Conservation (phyloP, 2,888 invertebrate species). For the Anoncus sp. region DNA sequence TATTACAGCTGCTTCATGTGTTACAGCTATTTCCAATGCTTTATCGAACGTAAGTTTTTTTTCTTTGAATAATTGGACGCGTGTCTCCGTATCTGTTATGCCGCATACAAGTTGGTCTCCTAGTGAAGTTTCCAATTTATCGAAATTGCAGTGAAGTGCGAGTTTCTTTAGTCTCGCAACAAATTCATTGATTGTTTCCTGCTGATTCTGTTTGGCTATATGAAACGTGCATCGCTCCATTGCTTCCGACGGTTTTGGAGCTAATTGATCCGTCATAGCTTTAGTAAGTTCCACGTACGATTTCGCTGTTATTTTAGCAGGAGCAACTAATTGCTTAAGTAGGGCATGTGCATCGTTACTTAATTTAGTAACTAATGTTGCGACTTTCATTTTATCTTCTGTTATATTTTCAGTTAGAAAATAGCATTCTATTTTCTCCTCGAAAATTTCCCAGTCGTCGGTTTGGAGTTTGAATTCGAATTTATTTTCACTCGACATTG, state of each 20-base stretch:
- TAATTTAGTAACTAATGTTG: constrained; percentile 5
- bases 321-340: constrained; percentile 6
- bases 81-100: constrained; percentile 18
- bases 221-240: constrained; percentile 46
- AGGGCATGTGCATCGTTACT: constrained; percentile 4
- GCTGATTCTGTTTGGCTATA: constrained; percentile 56
- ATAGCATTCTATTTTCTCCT: no score
- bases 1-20: constrained; percentile 30
- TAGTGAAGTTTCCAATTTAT: constrained; percentile 15
- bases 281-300: constrained; percentile 4
- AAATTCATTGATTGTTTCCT: constrained; percentile 74
- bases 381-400: no score
- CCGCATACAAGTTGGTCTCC: constrained; percentile 45
- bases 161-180: constrained; percentile 82
- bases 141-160: constrained; percentile 76
- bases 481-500: no score
- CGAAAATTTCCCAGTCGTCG: no score
- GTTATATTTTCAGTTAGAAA: no score
- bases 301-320: neutral
- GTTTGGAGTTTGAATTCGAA: no score
- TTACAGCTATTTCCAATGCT: constrained; percentile 22
- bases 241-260: constrained; percentile 21
- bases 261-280: constrained; percentile 12
- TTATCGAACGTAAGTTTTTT: constrained; percentile 20
- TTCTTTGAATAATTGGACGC: constrained; percentile 33